These are phyloP conservation scores for Tympanoctomys barrerae DNA, from an alignment of 2,797 vertebrate species.

Conservation along the genomic window DNA sequence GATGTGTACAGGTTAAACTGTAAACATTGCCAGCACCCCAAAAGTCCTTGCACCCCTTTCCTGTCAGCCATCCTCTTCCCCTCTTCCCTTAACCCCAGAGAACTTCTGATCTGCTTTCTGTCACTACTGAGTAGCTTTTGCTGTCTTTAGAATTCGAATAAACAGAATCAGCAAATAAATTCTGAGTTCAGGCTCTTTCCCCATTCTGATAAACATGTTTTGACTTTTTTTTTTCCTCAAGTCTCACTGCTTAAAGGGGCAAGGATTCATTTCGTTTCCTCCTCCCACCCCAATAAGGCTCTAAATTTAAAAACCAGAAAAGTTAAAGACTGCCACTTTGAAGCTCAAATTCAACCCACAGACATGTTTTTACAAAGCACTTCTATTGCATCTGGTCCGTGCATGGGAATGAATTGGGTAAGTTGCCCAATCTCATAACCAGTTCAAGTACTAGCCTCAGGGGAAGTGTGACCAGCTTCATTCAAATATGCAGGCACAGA, in stretches of 20 bases:
- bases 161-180: not conserved
- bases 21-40: not conserved
- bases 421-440: not conserved
- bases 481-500: not conserved
- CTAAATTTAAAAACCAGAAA: conserved; percentile 59
- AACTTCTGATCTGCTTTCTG: conserved; percentile 59
- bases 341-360: not conserved
- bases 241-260: conserved; percentile 12
- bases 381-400: not conserved
- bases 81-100: too few species aligned
- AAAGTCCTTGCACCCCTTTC: not conserved
- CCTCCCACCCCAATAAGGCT: not conserved
- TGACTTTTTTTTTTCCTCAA: not conserved
- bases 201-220: conserved; percentile 10
- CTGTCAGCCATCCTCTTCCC: accelerated
- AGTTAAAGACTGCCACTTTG: conserved; percentile 31
- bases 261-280: not conserved
- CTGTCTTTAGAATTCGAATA: conserved; percentile 43
- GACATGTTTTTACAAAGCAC: not conserved
- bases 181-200: conserved; percentile 1
- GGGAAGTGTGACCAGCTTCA: not conserved
- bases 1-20: not conserved
- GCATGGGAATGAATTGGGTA: not conserved
- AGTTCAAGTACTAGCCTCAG: not conserved
- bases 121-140: conserved; percentile 17